These are phyloP conservation scores for Callaeas wilsoni DNA, from an alignment of 2,113 vertebrate species.

Conservation along the genomic window DNA sequence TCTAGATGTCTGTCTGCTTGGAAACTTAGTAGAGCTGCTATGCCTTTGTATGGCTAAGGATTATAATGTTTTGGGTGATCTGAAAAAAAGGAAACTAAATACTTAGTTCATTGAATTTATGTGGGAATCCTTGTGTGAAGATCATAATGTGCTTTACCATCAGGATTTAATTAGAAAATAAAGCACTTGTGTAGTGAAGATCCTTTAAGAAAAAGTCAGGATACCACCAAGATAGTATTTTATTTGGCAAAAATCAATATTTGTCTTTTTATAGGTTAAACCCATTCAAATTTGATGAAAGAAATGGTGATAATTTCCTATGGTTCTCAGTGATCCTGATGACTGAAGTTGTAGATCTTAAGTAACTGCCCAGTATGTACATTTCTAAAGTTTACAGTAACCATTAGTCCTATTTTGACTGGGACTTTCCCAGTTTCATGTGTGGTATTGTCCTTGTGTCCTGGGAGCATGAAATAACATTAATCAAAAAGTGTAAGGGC, in stretches of 20 bases:
- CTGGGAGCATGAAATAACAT: background rate
- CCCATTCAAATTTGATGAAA: background rate
- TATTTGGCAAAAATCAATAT: background rate
- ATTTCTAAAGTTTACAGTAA: background rate
- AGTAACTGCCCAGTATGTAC: background rate
- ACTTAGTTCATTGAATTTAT: background rate
- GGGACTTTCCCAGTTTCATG: background rate
- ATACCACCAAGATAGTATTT: background rate
- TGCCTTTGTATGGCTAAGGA: background rate
- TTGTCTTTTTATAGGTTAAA: background rate
- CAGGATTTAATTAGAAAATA: background rate
- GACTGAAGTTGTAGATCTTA: background rate
- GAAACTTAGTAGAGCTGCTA: background rate
- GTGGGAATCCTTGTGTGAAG: background rate
- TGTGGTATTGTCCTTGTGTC: background rate
- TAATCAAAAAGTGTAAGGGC: background rate
- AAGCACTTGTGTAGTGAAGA: background rate
- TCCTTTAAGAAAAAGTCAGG: background rate
- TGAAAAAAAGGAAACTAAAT: background rate
- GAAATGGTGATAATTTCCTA: background rate
- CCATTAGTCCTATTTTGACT: background rate
- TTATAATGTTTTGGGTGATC: background rate
- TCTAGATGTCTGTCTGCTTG: background rate
- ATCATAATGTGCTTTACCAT: background rate
- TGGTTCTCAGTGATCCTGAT: background rate